Evolutionary conservation across 2,797 vertebrate species (phyloP).

Genomic region (Agapornis canus): DNA sequence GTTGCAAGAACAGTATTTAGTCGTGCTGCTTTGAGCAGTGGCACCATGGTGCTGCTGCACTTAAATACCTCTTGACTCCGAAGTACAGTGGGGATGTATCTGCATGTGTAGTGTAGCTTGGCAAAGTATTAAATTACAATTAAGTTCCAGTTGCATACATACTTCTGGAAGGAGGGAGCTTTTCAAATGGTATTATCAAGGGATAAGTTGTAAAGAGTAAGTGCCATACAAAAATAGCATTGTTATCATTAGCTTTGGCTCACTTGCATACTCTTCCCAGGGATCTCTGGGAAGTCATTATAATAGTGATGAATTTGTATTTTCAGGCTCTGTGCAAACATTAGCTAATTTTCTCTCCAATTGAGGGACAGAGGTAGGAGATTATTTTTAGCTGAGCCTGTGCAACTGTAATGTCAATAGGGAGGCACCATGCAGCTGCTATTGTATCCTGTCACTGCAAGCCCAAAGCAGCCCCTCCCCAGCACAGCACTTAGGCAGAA

Average conservation of each 20-base stretch:
- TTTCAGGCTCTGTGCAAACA: slow-evolving; percentile 11
- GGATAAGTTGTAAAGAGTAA: slow-evolving; percentile 5
- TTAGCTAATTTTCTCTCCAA: background rate
- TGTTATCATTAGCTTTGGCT: slow-evolving; percentile 41
- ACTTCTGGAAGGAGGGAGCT: background rate
- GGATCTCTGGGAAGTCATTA: slow-evolving; percentile 42
- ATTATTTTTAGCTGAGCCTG: slow-evolving; percentile 33
- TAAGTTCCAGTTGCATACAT: background rate
- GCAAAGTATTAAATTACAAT: background rate
- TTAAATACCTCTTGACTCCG: background rate
- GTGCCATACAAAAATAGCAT: slow-evolving; percentile 1
- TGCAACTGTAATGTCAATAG: background rate
- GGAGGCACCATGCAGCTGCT: background rate
- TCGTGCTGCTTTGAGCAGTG: background rate
- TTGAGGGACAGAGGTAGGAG: background rate
- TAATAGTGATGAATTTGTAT: slow-evolving; percentile 19
- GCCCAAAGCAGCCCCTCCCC: background rate
- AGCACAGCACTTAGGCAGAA: background rate
- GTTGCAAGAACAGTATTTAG: background rate
- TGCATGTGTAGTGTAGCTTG: background rate
- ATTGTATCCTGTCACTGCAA: fast-evolving
- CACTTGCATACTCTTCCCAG: background rate
- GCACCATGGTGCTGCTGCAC: background rate
- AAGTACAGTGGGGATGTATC: background rate
- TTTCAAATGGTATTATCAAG: background rate